Percentiles rank a stretch among this genome's conserved stretches.
Evolutionary conservation across 2,113 vertebrate genomes (phyloP).

Genomic region (Phylloscopus trochilus): DNA sequence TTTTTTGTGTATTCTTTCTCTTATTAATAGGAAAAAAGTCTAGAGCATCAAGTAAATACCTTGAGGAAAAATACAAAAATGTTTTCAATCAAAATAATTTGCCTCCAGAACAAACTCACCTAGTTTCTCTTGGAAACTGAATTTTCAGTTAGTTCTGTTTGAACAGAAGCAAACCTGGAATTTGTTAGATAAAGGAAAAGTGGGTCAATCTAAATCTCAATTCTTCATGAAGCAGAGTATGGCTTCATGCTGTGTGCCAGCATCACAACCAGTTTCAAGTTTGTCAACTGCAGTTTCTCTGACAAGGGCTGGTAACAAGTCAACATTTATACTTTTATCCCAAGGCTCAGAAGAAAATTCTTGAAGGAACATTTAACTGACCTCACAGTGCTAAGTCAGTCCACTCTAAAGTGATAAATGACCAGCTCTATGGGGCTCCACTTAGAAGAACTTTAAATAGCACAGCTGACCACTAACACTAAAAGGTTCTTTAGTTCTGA

Average conservation of each 20-base stretch:
- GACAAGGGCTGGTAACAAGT: neutral
- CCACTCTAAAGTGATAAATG: conserved; percentile 5
- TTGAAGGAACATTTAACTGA: neutral
- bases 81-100: neutral
- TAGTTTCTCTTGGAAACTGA: neutral
- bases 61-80: neutral
- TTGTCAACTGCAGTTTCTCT: neutral
- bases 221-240: neutral
- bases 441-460: conserved; percentile 36
- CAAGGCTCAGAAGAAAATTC: neutral
- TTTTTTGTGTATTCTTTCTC: neutral
- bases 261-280: neutral
- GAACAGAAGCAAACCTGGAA: neutral
- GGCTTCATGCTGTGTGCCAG: neutral
- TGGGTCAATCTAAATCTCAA: neutral
- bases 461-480: conserved; percentile 11
- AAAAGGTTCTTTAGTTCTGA: conserved; percentile 27
- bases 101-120: neutral
- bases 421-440: neutral
- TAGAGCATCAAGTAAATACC: neutral
- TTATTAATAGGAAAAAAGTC: neutral
- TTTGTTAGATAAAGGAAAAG: neutral
- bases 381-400: conserved; percentile 13
- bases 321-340: neutral
- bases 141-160: neutral